These are phyloP conservation scores for Saccopteryx leptura DNA, from an alignment of 2,113 vertebrate species.

Conservation along the genomic window DNA sequence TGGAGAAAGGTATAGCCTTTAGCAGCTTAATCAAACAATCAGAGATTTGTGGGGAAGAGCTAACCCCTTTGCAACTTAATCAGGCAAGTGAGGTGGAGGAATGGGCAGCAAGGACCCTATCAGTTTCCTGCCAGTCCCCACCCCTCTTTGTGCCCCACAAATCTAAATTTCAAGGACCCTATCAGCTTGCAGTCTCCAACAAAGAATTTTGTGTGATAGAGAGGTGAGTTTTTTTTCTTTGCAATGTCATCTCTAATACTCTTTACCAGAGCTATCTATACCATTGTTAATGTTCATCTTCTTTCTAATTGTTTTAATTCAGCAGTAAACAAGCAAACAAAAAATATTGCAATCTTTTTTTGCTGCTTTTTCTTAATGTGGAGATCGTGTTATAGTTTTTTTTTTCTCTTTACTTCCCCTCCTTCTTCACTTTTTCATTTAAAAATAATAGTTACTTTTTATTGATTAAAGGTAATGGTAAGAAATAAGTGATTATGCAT, in stretches of 20 bases:
- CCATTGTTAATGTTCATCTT: not conserved
- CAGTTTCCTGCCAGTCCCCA: no score
- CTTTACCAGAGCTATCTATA: not conserved
- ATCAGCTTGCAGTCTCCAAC: no score
- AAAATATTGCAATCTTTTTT: not conserved
- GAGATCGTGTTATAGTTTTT: not conserved
- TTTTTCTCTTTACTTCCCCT: not conserved
- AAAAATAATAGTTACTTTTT: not conserved
- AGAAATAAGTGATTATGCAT: not conserved
- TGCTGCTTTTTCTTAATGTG: not conserved
- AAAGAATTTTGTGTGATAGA: not conserved
- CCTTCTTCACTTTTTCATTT: not conserved
- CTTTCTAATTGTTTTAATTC: not conserved
- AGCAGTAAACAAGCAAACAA: not conserved
- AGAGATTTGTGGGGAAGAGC: no score
- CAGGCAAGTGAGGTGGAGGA: no score
- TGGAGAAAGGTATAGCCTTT: no score
- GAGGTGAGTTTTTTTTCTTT: not conserved
- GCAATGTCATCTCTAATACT: not conserved
- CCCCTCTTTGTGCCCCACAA: no score
- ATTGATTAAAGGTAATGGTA: not conserved
- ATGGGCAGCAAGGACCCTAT: no score
- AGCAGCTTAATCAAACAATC: no score
- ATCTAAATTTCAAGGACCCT: no score
- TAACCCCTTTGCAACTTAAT: no score